phyloP scores from a whole-genome alignment of 1,140 invertebrate genomes.

The Sarcophaga peregrina region DNA sequence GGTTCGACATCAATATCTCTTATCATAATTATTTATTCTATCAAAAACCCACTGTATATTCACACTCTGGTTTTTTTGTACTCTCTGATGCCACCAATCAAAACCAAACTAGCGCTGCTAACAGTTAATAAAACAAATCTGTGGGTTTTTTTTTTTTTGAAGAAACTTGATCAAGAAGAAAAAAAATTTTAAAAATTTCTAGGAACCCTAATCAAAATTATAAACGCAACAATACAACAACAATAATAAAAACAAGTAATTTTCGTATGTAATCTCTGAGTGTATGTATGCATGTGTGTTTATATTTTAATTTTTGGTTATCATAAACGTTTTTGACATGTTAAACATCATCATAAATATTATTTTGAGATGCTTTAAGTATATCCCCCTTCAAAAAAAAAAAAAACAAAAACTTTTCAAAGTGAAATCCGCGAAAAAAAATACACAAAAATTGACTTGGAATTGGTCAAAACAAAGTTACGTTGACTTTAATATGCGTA shows the following conservation, averaged over 20 bases:
- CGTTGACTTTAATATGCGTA: too few species aligned
- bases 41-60: not conserved
- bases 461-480: too few species aligned
- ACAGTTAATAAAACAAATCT: not conserved
- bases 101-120: not conserved
- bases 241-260: not conserved
- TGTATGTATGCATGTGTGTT: not conserved
- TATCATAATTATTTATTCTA: too few species aligned
- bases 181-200: not conserved
- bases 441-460: too few species aligned
- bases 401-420: too few species aligned
- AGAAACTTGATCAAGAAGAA: not conserved
- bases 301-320: slow-evolving; percentile 20
- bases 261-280: too few species aligned
- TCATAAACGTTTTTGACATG: slow-evolving; percentile 27
- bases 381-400: too few species aligned
- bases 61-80: too few species aligned
- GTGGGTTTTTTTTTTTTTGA: not conserved
- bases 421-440: too few species aligned
- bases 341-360: too few species aligned
- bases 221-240: not conserved
- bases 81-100: not conserved
- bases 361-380: too few species aligned
- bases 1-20: too few species aligned
- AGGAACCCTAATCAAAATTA: slow-evolving; percentile 10